Percentiles rank a stretch among this genome's conserved stretches.
Evolutionary conservation across 2,888 invertebrate genomes (phyloP).

Genomic region (Nephrotoma flavescens): DNA sequence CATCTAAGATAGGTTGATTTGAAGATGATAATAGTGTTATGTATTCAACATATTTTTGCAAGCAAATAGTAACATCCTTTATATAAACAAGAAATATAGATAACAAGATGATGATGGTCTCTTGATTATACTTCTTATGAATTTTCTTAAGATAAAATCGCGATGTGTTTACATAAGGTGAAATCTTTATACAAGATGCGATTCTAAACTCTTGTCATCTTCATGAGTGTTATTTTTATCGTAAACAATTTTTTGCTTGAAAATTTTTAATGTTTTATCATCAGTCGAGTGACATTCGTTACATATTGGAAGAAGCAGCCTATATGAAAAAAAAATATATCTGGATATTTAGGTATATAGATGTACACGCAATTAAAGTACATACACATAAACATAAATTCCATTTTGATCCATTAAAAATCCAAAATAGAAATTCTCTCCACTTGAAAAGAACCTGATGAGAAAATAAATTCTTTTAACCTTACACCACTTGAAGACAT

Average conservation of each 20-base stretch:
- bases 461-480: neutral
- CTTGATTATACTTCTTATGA: neutral
- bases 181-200: neutral
- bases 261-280: neutral
- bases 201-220: neutral
- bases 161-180: neutral
- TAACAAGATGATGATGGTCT: neutral
- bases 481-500: neutral
- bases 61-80: neutral
- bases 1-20: neutral
- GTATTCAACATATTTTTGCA: neutral
- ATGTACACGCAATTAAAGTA: neutral
- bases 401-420: neutral
- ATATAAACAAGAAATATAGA: neutral
- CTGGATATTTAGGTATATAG: neutral
- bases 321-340: neutral
- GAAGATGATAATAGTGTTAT: neutral
- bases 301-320: neutral
- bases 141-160: neutral
- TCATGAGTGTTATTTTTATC: neutral
- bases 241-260: neutral
- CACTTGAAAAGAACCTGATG: neutral
- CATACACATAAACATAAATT: neutral
- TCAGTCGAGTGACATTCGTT: neutral
- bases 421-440: neutral